A percentile compares a stretch with the other conserved stretches of the same genome.
These are phyloP conservation scores for Saccostrea cuccullata DNA, from an alignment of 1,140 invertebrate genomes.

Conservation along the genomic window DNA sequence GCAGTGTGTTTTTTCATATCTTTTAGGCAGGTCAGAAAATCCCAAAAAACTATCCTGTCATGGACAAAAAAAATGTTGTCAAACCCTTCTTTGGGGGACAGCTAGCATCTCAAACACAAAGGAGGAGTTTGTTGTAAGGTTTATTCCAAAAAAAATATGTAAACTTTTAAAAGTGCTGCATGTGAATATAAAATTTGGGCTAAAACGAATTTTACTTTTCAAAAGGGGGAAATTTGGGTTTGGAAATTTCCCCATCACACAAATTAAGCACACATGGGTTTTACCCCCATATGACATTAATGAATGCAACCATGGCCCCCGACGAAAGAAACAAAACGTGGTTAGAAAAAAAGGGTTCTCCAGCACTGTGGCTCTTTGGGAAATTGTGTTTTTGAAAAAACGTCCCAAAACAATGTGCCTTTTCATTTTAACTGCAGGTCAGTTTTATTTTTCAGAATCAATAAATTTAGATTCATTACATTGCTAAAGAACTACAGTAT, in stretches of 20 bases:
- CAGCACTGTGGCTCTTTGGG: not conserved
- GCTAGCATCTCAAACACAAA: not conserved
- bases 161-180: no score
- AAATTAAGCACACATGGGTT: not conserved
- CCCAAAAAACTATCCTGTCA: not conserved
- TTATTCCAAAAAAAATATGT: no score
- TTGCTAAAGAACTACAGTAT: no score
- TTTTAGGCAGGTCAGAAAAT: not conserved
- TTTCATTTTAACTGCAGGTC: slow-evolving; percentile 31
- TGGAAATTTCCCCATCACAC: not conserved
- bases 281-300: not conserved
- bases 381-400: slow-evolving; percentile 39
- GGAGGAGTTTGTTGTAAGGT: slow-evolving; percentile 44
- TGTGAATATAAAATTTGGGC: no score
- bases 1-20: no score
- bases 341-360: slow-evolving; percentile 35
- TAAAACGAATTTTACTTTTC: not conserved
- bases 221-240: slow-evolving; percentile 6
- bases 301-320: slow-evolving; percentile 10
- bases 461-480: no score
- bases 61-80: slow-evolving; percentile 43
- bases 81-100: slow-evolving; percentile 41
- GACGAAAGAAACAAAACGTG: slow-evolving; percentile 23
- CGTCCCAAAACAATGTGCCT: slow-evolving; percentile 30
- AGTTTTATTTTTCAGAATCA: no score